Percentiles rank a stretch among this genome's conserved stretches.
These are phyloP conservation scores for Andrena bucephala DNA, from an alignment of 2,888 invertebrate species.

Conservation along the genomic window DNA sequence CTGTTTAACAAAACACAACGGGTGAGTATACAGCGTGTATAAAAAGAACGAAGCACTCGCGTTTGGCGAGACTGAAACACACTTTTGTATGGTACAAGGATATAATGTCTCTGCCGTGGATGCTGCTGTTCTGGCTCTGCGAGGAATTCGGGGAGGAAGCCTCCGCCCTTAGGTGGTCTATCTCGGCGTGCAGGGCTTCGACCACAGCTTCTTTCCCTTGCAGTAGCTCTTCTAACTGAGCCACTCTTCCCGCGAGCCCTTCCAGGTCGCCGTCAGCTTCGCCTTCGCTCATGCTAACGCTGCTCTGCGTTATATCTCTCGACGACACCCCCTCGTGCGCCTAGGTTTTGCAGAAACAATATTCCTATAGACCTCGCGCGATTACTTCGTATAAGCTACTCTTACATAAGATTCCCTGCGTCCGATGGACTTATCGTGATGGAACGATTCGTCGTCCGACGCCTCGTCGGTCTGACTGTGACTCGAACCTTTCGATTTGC, in stretches of 20 bases:
- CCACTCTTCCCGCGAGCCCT: slow-evolving; percentile 82
- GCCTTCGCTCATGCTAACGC: slow-evolving; percentile 83
- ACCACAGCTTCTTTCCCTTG: slow-evolving; percentile 85
- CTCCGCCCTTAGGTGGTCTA: slow-evolving; percentile 85
- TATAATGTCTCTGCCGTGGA: slow-evolving; percentile 90
- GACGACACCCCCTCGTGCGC: slow-evolving; percentile 77
- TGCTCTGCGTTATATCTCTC: slow-evolving; percentile 80
- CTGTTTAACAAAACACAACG: slow-evolving; percentile 52
- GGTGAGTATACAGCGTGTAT: slow-evolving; percentile 17
- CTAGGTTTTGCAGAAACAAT: slow-evolving; percentile 25
- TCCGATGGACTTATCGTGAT: slow-evolving; percentile 74
- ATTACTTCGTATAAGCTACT: neutral
- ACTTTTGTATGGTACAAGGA: slow-evolving; percentile 90
- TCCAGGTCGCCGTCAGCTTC: slow-evolving; percentile 83
- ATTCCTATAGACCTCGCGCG: neutral
- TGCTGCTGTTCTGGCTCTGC: slow-evolving; percentile 87
- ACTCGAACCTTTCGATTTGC: slow-evolving; percentile 58
- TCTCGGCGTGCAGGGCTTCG: slow-evolving; percentile 85
- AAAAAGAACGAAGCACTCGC: neutral
- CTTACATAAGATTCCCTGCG: slow-evolving; percentile 75
- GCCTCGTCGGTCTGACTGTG: slow-evolving; percentile 67
- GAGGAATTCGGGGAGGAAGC: slow-evolving; percentile 85
- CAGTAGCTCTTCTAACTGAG: slow-evolving; percentile 85
- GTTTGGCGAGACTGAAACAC: slow-evolving; percentile 72
- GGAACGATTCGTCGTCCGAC: slow-evolving; percentile 79